Conservation (phyloP, 2,113 vertebrate genomes). For the Gasterosteus nipponicus region DNA sequence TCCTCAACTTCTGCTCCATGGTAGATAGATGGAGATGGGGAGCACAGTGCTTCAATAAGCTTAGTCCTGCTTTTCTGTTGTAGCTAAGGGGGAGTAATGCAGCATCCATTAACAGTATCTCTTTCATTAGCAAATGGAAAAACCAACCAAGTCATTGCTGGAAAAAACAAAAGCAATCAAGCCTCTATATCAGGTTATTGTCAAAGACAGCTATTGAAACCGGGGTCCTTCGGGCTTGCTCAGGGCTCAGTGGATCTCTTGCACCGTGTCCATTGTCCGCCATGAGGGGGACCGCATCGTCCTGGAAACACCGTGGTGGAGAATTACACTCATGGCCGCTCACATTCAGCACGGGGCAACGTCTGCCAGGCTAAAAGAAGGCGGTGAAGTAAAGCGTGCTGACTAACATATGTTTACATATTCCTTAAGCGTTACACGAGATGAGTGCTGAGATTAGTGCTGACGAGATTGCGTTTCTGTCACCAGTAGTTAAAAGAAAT, state of each 20-base stretch:
- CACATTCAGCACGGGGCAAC: slow-evolving; percentile 19
- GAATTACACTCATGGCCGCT: slow-evolving; percentile 26
- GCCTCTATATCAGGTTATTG: slow-evolving; percentile 57
- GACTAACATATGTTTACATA: slow-evolving; percentile 17
- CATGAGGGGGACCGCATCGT: slow-evolving; percentile 24
- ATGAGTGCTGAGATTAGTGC: slow-evolving; percentile 37
- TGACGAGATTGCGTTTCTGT: slow-evolving; percentile 25
- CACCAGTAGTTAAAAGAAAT: slow-evolving; percentile 34
- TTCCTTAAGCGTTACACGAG: slow-evolving; percentile 9
- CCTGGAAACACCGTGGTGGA: slow-evolving; percentile 6
- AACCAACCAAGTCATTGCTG: slow-evolving; percentile 45
- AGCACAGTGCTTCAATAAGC: slow-evolving; percentile 56
- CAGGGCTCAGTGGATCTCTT: slow-evolving; percentile 32
- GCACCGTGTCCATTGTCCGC: neutral
- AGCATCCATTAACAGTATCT: slow-evolving; percentile 55
- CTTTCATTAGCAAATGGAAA: slow-evolving; percentile 47
- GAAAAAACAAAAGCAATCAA: slow-evolving; percentile 21
- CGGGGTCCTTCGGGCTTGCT: slow-evolving; percentile 50
- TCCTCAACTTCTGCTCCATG: slow-evolving; percentile 39
- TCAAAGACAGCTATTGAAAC: slow-evolving; percentile 59
- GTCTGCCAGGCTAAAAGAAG: slow-evolving; percentile 34
- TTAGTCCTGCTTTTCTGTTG: slow-evolving; percentile 34
- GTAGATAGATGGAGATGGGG: slow-evolving; percentile 55
- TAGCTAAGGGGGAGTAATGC: slow-evolving; percentile 50
- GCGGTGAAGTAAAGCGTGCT: slow-evolving; percentile 5